Percentiles rank a stretch among this genome's conserved stretches.
These are phyloP conservation scores for Cercopithecus mona DNA, from an alignment of 2,113 vertebrate species.

Conservation along the genomic window DNA sequence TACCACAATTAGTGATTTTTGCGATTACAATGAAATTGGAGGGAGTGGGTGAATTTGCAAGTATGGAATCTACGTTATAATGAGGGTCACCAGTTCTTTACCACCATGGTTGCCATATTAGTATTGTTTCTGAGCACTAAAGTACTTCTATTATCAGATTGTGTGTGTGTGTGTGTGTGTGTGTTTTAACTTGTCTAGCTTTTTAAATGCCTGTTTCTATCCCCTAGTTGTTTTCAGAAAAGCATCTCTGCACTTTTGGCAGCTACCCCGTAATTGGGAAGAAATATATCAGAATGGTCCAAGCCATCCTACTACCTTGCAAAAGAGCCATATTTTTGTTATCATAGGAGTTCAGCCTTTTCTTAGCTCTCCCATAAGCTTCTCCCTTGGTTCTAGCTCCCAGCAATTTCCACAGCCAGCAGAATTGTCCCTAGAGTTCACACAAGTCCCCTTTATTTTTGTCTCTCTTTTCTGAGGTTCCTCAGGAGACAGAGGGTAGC, in stretches of 20 bases:
- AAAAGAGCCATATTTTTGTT: not conserved
- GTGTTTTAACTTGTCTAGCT: not conserved
- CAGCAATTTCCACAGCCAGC: not conserved
- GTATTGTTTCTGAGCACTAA: not conserved
- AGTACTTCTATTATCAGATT: not conserved
- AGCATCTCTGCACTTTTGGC: slow-evolving; percentile 14
- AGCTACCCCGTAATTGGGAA: not conserved
- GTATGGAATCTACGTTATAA: not conserved
- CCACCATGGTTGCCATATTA: not conserved
- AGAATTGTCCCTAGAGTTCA: not conserved
- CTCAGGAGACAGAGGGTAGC: not conserved
- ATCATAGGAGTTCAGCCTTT: not conserved
- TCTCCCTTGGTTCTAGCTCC: not conserved
- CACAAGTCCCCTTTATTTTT: not conserved
- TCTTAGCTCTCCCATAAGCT: not conserved
- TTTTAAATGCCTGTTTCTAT: not conserved
- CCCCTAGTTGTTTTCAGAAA: slow-evolving; percentile 38
- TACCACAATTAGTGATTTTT: not conserved
- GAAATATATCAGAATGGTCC: not conserved
- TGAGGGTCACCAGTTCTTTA: not conserved
- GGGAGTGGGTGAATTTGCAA: not conserved
- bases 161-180: not conserved
- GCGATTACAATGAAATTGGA: not conserved
- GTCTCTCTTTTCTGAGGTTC: not conserved
- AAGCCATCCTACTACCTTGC: not conserved